phyloP scores from a whole-genome alignment of 92 coral and sea anemone genomes.

The Meandrina meandrites region DNA sequence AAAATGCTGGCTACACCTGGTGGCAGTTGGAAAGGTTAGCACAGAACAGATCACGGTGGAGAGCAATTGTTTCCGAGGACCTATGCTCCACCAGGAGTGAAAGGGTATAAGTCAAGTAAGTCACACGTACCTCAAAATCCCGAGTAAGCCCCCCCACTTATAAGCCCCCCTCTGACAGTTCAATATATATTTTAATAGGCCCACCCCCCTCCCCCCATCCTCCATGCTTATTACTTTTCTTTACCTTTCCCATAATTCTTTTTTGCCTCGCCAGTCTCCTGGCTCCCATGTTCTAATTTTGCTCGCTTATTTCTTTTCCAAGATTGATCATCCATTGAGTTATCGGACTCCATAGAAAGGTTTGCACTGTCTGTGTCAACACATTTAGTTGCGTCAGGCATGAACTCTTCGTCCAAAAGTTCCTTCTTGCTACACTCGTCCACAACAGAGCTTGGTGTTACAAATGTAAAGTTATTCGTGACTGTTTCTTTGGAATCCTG shows the following conservation, averaged over 20 bases:
- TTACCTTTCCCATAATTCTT: neutral
- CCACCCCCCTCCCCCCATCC: no score
- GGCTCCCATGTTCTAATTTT: neutral
- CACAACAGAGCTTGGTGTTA: conserved; percentile 19
- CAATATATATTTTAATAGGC: no score
- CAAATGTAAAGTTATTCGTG: conserved; percentile 1
- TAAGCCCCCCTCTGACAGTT: no score
- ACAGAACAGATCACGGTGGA: no score
- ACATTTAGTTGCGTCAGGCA: neutral
- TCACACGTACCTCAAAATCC: no score
- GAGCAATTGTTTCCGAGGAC: no score
- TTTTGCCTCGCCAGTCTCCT: neutral
- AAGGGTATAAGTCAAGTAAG: no score
- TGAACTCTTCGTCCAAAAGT: neutral
- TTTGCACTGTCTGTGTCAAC: conserved; percentile 22
- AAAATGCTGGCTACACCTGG: no score
- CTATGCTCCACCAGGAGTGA: no score
- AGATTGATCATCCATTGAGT: conserved; percentile 36
- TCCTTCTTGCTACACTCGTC: neutral
- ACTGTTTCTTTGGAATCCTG: neutral
- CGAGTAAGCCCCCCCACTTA: no score
- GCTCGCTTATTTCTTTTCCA: conserved; percentile 46
- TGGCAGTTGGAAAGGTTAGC: no score
- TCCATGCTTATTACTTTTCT: neutral
- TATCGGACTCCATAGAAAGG: conserved; percentile 41